These are phyloP conservation scores for Artemia sinica DNA, from an alignment of 2,888 invertebrate species.

Conservation along the genomic window DNA sequence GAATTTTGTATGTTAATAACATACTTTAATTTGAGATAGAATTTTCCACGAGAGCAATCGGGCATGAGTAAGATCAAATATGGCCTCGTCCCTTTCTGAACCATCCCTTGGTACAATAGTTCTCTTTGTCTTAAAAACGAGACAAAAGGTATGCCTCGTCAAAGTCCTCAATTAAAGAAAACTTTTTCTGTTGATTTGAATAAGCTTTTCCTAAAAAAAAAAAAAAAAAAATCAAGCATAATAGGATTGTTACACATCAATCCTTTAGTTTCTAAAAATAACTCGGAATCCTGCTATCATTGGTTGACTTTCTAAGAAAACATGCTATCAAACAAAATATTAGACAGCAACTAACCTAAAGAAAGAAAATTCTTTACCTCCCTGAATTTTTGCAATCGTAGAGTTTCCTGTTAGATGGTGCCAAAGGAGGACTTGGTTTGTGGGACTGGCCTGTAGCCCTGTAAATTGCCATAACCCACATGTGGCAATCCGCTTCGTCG, in stretches of 20 bases:
- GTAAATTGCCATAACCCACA: slow-evolving; percentile 99
- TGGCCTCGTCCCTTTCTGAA: too few relatives aligned
- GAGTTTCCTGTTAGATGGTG: slow-evolving; percentile 64
- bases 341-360: neutral
- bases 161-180: too few relatives aligned
- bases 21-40: too few relatives aligned
- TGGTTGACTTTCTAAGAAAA: neutral
- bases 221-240: neutral
- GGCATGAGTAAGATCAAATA: too few relatives aligned
- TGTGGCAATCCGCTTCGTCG: slow-evolving; percentile 90
- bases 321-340: neutral
- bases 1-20: too few relatives aligned
- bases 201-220: neutral
- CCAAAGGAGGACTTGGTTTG: slow-evolving; percentile 87
- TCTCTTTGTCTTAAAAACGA: too few relatives aligned
- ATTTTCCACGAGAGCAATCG: too few relatives aligned
- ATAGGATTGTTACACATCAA: neutral
- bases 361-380: slow-evolving; percentile 43
- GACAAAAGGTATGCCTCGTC: too few relatives aligned
- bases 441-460: slow-evolving; percentile 98
- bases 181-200: too few relatives aligned
- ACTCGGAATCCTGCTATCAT: neutral
- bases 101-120: too few relatives aligned
- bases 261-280: neutral
- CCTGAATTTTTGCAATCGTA: slow-evolving; percentile 71